Evolutionary conservation across 1,140 invertebrate species (phyloP).

Genomic region (Drosophila pachea): DNA sequence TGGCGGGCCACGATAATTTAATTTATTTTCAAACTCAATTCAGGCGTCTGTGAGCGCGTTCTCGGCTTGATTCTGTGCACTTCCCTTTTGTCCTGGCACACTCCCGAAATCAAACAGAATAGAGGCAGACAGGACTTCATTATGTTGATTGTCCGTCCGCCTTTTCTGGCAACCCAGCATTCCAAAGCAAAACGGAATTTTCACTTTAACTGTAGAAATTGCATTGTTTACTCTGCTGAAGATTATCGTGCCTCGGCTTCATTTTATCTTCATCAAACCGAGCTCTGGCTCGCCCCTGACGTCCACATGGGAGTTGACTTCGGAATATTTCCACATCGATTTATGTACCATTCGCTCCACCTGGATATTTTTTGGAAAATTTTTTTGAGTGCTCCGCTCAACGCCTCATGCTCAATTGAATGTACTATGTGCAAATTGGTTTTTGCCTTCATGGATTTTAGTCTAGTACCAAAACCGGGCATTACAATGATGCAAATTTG

Average conservation of each 20-base stretch:
- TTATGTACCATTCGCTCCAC: slow-evolving; percentile 52
- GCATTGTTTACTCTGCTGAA: slow-evolving; percentile 47
- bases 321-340: slow-evolving; percentile 57
- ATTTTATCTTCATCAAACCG: neutral
- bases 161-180: slow-evolving; percentile 23
- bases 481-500: no score
- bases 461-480: no score
- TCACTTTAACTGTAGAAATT: slow-evolving; percentile 63
- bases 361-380: slow-evolving; percentile 55
- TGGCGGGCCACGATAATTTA: slow-evolving; percentile 63
- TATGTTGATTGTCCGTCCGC: slow-evolving; percentile 43
- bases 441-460: no score
- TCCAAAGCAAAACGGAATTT: slow-evolving; percentile 49
- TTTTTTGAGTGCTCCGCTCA: slow-evolving; percentile 47
- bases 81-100: slow-evolving; percentile 36
- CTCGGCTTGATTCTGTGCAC: slow-evolving; percentile 55
- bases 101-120: slow-evolving; percentile 11
- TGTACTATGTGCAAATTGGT: neutral
- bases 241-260: slow-evolving; percentile 13
- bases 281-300: slow-evolving; percentile 7
- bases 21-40: slow-evolving; percentile 73
- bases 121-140: slow-evolving; percentile 52
- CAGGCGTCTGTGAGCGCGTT: slow-evolving; percentile 44
- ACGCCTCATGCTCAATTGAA: no score
- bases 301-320: slow-evolving; percentile 11